A percentile compares a stretch with the other conserved stretches of the same genome.
phyloP scores from a whole-genome alignment of 2,888 invertebrate species.

The Oxycera nigricornis region DNA sequence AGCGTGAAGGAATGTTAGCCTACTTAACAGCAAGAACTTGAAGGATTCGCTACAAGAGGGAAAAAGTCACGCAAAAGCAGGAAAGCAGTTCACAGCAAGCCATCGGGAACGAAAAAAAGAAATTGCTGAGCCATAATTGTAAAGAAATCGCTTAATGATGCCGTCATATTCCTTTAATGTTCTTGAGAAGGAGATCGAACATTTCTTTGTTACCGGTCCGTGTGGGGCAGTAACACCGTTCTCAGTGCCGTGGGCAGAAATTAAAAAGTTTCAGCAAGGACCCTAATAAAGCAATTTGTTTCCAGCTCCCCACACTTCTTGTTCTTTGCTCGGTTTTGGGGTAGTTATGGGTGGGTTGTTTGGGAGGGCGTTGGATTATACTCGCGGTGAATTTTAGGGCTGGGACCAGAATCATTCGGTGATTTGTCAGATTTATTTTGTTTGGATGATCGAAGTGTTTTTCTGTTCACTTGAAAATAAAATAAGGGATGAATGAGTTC shows the following conservation, averaged over 20 bases:
- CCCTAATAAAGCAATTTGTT: slow-evolving; percentile 33
- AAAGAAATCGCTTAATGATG: slow-evolving; percentile 47
- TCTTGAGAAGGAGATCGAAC: slow-evolving; percentile 43
- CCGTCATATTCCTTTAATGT: slow-evolving; percentile 46
- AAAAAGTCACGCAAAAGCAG: neutral
- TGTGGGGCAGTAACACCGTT: neutral
- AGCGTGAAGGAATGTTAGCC: slow-evolving; percentile 25
- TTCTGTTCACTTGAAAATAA: too few species aligned
- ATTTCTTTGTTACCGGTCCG: slow-evolving; percentile 18
- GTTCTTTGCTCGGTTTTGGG: neutral
- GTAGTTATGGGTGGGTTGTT: too few species aligned
- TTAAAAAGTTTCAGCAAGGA: slow-evolving; percentile 30
- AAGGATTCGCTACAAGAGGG: neutral
- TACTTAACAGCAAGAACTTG: slow-evolving; percentile 20
- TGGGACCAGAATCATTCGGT: too few species aligned
- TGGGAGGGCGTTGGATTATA: too few species aligned
- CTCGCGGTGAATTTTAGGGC: too few species aligned
- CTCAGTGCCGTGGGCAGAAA: slow-evolving; percentile 30
- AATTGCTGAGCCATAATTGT: slow-evolving; percentile 43
- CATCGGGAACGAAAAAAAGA: slow-evolving; percentile 30
- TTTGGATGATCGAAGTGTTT: too few species aligned
- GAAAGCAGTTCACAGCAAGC: neutral
- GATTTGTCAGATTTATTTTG: too few species aligned
- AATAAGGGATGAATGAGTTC: too few species aligned
- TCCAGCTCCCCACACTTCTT: neutral